Evolutionary conservation across 2,888 invertebrate genomes (phyloP).

Genomic region (Chrysotoxum bicinctum): DNA sequence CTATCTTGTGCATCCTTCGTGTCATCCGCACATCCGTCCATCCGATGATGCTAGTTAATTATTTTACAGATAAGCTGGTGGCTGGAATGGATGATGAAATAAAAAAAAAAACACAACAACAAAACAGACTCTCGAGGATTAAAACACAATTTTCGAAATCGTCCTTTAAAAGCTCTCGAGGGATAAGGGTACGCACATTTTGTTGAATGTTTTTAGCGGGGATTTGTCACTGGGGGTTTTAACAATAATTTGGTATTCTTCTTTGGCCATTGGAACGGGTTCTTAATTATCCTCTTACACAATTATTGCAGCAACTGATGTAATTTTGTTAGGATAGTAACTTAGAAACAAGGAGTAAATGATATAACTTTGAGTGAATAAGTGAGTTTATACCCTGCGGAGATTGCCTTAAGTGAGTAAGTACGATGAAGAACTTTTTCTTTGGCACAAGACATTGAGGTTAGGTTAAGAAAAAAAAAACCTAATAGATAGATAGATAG

Average conservation of each 20-base stretch:
- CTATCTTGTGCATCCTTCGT: conserved; percentile 36
- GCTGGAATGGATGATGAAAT: conserved; percentile 22
- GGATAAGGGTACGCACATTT: conserved; percentile 44
- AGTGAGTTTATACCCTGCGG: neutral
- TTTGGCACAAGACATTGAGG: neutral
- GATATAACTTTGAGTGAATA: conserved; percentile 10
- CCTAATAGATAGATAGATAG: no score
- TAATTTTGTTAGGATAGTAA: conserved; percentile 5
- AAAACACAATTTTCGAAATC: conserved; percentile 61
- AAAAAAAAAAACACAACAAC: conserved; percentile 20
- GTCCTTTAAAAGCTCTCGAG: conserved; percentile 13
- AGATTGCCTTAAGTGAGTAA: neutral
- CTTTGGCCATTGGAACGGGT: neutral
- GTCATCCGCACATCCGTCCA: conserved; percentile 54
- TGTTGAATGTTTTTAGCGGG: conserved; percentile 37
- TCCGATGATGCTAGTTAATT: conserved; percentile 65
- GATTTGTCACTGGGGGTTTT: conserved; percentile 38
- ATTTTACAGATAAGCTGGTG: conserved; percentile 59
- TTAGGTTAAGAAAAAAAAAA: neutral
- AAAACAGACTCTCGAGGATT: conserved; percentile 41
- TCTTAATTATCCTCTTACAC: conserved; percentile 4
- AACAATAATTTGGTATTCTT: conserved; percentile 9
- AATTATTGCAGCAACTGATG: conserved; percentile 11
- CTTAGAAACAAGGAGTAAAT: neutral
- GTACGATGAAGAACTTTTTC: neutral